These are phyloP conservation scores for Psittacula derbiana DNA, from an alignment of 2,797 vertebrate species.

Conservation along the genomic window DNA sequence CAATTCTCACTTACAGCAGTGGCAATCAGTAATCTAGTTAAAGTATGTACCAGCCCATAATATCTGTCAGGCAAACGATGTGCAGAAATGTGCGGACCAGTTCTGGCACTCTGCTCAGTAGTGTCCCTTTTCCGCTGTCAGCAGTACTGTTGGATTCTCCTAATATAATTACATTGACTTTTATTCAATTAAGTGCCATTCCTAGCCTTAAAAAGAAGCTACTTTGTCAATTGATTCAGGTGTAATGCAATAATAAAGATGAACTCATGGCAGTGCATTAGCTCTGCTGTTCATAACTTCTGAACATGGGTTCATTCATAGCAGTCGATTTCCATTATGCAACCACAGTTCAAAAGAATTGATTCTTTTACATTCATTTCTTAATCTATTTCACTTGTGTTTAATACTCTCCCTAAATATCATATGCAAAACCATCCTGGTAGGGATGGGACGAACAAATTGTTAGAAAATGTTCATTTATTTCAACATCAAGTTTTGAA, in stretches of 20 bases:
- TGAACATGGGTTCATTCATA: constrained; percentile 81
- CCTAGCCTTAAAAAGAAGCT: constrained; percentile 87
- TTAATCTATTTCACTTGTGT: constrained; percentile 79
- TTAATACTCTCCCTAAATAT: constrained; percentile 73
- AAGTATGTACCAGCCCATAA: constrained; percentile 76
- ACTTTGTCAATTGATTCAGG: constrained; percentile 99
- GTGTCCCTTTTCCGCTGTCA: constrained; percentile 92
- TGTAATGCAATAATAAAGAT: constrained; percentile 98
- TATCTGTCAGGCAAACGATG: constrained; percentile 81
- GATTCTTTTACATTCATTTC: constrained; percentile 80
- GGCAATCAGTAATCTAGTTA: constrained; percentile 80
- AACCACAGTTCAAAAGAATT: constrained; percentile 82
- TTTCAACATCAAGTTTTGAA: background rate
- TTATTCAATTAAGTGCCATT: constrained; percentile 99
- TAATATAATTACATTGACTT: constrained; percentile 97
- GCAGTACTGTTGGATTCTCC: constrained; percentile 89
- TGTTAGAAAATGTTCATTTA: constrained; percentile 4
- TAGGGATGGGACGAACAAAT: background rate
- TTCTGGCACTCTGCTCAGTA: constrained; percentile 81
- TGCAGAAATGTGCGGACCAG: constrained; percentile 80
- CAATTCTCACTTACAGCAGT: constrained; percentile 78
- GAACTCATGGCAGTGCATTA: constrained; percentile 97
- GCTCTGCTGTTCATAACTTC: constrained; percentile 91
- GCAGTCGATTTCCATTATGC: constrained; percentile 85
- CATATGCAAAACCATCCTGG: constrained; percentile 57